These are phyloP conservation scores for Elanus axillaris DNA, from an alignment of 2,113 vertebrate genomes.

Conservation along the genomic window DNA sequence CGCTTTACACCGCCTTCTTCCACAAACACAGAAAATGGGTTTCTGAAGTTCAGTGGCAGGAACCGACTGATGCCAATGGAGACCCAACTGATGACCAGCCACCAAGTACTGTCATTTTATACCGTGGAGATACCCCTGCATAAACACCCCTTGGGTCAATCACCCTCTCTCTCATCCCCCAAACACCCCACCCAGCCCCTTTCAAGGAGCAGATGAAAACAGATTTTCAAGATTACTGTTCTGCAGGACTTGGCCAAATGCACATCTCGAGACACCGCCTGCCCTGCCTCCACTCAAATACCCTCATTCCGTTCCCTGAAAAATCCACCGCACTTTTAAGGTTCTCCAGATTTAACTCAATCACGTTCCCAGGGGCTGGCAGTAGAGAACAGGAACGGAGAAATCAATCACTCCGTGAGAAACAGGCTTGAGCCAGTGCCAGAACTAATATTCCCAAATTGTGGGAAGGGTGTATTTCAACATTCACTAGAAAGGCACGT, in stretches of 20 bases:
- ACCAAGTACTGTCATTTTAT: too few species aligned
- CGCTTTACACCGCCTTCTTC: too few species aligned
- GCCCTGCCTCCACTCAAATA: not conserved
- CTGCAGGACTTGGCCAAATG: not conserved
- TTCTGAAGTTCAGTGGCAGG: not conserved
- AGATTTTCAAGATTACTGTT: too few species aligned
- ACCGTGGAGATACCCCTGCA: not conserved
- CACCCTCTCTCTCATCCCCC: not conserved
- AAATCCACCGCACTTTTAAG: not conserved
- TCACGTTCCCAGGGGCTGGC: not conserved
- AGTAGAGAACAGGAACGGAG: not conserved
- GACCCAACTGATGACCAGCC: not conserved
- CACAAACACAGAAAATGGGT: not conserved
- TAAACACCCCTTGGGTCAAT: not conserved
- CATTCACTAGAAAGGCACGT: not conserved
- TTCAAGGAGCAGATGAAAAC: not conserved
- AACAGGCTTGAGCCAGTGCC: not conserved
- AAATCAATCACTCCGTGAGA: not conserved
- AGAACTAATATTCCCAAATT: not conserved
- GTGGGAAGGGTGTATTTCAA: not conserved
- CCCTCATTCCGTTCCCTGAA: not conserved
- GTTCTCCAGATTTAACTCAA: not conserved
- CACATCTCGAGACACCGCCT: fast-evolving
- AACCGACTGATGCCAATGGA: not conserved
- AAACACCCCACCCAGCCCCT: not conserved